Base-by-base conservation (phyloP, 2,797 vertebrate genomes). In the Coregonus suidteri region DNA sequence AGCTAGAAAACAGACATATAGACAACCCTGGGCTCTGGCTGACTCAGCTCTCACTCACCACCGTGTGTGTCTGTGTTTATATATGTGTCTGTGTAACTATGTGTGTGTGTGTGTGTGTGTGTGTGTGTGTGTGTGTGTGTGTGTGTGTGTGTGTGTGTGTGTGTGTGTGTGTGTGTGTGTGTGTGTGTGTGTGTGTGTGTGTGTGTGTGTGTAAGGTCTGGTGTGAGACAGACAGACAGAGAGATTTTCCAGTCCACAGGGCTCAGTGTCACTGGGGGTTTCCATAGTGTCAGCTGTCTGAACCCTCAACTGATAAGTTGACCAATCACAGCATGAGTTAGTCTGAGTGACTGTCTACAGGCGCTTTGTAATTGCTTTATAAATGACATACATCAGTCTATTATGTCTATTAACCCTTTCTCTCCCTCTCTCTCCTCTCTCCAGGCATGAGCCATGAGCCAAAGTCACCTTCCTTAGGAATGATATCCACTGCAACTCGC, bases 361-460 rank as follows among this genome's bases (percentile, higher is more conserved):
- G 62, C 74, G 68, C 7, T 70, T 6, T 69, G 35, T 18, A 37
- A 37, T 54, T 66, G 74, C n/a, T 66, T 67, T 54, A 4, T 54
- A 53, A 35, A 73, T 54, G 34, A 71, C 68, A 11, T 41, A 25
- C 62, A 14, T 71, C 53, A 75, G 71, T 54, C 34, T 31, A 66
- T 56, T 67, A 69, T n/a, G 34, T 34, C 68, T 75, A 35, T 53
- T 77, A 65, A 82, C 84, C 76, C 59, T 78, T 69, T 80, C 69
- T 73, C 66, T 16, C 79, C 82, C 73, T 89, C 70, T 79, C 79
- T 77, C 47, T 72, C 16, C 79, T 71, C 34, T 90, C 37, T 88
- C 69, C 94, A 99, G 98, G 98, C 96, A 99, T 99, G 98, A 99
- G 97, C 97, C 98, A 99, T 99, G 98, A 99, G 96, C 96, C 97